Conservation (phyloP, 2,113 vertebrate genomes). For the Petroica traversi region DNA sequence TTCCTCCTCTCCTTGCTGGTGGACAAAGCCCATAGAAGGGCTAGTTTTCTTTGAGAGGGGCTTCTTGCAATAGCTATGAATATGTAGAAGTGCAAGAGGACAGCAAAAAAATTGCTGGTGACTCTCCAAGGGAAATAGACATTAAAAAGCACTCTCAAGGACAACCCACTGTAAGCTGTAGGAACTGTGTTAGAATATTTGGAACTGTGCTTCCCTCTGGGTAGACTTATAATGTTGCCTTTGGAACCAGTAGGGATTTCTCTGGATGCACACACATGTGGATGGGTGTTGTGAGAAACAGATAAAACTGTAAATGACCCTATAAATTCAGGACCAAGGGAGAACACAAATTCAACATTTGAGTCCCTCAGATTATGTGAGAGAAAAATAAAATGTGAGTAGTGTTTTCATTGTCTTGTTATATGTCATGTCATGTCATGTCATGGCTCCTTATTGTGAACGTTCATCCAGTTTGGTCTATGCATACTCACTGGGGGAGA, state of each 20-base stretch:
- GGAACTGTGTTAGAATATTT: not conserved
- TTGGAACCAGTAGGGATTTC: not conserved
- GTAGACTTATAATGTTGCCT: not conserved
- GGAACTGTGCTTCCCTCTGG: not conserved
- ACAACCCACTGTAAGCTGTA: not conserved
- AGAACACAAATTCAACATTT: not conserved
- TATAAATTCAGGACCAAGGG: not conserved
- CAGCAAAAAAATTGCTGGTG: not conserved
- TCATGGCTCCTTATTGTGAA: not conserved
- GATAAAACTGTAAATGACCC: not conserved
- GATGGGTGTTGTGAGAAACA: not conserved
- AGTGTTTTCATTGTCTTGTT: not conserved
- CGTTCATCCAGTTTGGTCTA: not conserved
- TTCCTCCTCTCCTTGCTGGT: not conserved
- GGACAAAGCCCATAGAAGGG: not conserved
- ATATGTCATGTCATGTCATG: not conserved
- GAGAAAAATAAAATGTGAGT: not conserved
- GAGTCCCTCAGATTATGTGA: not conserved
- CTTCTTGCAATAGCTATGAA: not conserved
- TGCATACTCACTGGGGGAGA: not conserved
- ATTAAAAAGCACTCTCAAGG: not conserved
- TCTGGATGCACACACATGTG: not conserved
- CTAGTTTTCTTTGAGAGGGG: not conserved
- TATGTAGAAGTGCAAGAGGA: not conserved
- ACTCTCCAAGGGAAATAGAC: not conserved